Evolutionary conservation across 2,888 invertebrate species (phyloP).

Genomic region (Cerastis leucographa): DNA sequence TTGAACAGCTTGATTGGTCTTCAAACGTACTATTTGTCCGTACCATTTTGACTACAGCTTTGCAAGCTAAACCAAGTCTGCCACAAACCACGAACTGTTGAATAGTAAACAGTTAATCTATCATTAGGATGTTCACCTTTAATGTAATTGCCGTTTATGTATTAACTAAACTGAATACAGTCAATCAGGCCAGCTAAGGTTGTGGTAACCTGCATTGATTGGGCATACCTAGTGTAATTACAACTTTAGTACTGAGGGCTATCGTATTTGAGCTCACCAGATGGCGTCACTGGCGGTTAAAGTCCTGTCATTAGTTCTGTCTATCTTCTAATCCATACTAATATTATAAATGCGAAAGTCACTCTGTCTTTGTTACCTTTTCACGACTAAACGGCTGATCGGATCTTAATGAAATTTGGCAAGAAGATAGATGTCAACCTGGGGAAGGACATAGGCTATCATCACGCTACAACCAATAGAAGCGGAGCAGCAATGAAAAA

Average conservation of each 20-base stretch:
- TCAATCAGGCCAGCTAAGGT: slow-evolving; percentile 40
- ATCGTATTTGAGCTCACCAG: background rate
- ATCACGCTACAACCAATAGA: no score
- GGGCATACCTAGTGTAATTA: slow-evolving; percentile 6
- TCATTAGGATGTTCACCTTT: slow-evolving; percentile 25
- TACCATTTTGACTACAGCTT: background rate
- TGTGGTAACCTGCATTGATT: slow-evolving; percentile 50
- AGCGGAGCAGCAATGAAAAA: no score
- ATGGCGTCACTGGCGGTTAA: background rate
- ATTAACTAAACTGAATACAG: slow-evolving; percentile 39
- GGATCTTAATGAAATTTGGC: no score
- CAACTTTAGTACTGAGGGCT: background rate
- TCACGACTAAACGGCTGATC: no score
- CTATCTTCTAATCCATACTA: no score
- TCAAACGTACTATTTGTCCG: no score
- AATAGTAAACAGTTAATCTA: slow-evolving; percentile 18
- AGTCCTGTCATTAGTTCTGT: no score
- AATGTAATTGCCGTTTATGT: slow-evolving; percentile 36
- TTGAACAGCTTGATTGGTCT: no score
- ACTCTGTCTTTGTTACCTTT: no score
- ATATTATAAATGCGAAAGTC: no score
- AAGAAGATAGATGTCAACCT: no score
- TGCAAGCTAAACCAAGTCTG: background rate
- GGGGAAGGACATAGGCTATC: no score
- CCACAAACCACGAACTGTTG: slow-evolving; percentile 5